phyloP scores from a whole-genome alignment of 2,888 invertebrate genomes.

The Macrophya alboannulata region DNA sequence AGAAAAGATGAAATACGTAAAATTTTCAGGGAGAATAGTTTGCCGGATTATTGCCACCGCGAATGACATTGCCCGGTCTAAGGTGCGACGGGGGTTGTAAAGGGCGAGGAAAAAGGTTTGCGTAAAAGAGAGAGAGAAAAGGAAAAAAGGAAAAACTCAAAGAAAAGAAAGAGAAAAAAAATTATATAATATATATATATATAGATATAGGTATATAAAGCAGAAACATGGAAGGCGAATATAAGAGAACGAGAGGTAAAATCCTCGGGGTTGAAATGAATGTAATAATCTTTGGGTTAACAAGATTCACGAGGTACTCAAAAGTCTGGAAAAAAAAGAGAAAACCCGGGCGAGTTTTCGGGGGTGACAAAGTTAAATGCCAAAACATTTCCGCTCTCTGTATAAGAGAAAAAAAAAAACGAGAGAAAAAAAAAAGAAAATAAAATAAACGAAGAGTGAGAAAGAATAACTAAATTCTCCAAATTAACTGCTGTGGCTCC shows the following conservation, averaged over 20 bases:
- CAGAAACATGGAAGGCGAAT: background rate
- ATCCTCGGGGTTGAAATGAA: constrained; percentile 23
- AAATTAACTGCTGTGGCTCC: constrained; percentile 3
- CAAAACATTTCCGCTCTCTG: constrained; percentile 44
- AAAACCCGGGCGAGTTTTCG: constrained; percentile 3
- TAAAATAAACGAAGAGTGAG: background rate
- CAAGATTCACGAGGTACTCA: constrained; percentile 50
- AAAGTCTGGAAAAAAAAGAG: background rate
- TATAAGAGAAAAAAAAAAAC: background rate
- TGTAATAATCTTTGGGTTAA: constrained; percentile 51
- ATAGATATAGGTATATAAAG: constrained; percentile 13
- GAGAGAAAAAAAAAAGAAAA: background rate
- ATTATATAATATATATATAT: no score
- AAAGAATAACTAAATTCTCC: constrained; percentile 3
- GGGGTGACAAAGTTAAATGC: constrained; percentile 42
- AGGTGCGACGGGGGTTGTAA: background rate
- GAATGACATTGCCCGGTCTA: constrained; percentile 29
- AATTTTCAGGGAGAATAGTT: constrained; percentile 23
- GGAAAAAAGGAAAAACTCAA: background rate
- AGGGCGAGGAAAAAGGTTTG: background rate
- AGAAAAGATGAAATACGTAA: constrained; percentile 12
- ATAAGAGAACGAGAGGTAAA: background rate
- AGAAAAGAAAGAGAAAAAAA: background rate
- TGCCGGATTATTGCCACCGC: constrained; percentile 33
- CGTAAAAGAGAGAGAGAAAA: background rate